Evolutionary conservation across 2,113 vertebrate species (phyloP), one percentile per base, ranked within the genome.

Genomic region (Rhabdomys dilectus): DNA sequence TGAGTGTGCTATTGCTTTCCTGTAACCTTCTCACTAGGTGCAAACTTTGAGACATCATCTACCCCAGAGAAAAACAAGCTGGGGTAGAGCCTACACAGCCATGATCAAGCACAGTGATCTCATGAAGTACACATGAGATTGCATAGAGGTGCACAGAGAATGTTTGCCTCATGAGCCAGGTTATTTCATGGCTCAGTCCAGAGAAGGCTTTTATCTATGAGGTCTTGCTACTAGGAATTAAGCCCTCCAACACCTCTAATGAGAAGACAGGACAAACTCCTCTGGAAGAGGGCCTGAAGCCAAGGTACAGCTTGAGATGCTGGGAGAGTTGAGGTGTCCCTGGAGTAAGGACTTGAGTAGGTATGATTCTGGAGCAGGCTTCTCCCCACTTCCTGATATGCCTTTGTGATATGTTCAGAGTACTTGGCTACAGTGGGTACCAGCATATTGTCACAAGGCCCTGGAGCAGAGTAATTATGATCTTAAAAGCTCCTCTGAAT

Each of bases 31-130:
- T 70, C 16, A 31, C 26, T 34, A 36, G 53, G 10, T 26, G 2
- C 15, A 22, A 66, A 51, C 21, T 90, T 95, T 42, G 60, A 80
- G 88, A 88, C 11, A 68, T 62, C 42, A n/a, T n/a, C n/a, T n/a
- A n/a, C n/a, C 64, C 17, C n/a, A 62, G 87, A 68, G n/a, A 85
- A 88, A 34, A 73, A 22, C 7, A 60, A 62, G 64, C 31, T 70
- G 78, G 21, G 34, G n/a, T 1, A 0, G 81, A 64, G 58, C 26
- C 68, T 17, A 13, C 2, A 4, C 39, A 7, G 15, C 12, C 39
- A 19, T 0, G 15, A 58, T 58, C 58, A 56, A 87, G 19, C 64
- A 26, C 8, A 1, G 9, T 0, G 21, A 19, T 81, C 60, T 86
- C 36, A 17, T 0, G 6, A 81, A 29, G 48, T 29, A 70, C 36